Base-by-base conservation (phyloP, 2,113 vertebrate genomes). In the Thamnaconus septentrionalis region DNA sequence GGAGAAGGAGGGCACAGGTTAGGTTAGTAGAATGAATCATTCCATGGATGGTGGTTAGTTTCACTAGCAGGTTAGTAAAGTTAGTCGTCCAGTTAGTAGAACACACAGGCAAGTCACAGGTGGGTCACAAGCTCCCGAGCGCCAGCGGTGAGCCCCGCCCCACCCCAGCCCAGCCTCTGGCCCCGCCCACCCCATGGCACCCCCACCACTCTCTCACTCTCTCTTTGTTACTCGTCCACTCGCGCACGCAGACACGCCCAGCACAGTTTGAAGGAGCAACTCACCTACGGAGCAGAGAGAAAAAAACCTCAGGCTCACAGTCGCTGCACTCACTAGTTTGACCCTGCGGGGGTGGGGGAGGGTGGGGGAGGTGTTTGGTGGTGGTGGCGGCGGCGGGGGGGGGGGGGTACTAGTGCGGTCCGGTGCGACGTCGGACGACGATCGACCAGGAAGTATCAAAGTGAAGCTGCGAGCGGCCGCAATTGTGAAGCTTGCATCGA, bases 11-110 rank as follows among this genome's bases (percentile, higher is more conserved):
- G 87, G 87, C 82, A 90, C 79, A 89, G 86, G 85, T 89, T 83
- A 89, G 96, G 97, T 99, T 99, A 99, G 97, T 98, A 99, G 94
- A 95, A 99, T 99, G 97, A 98, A 93, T 97, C 97, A 99, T 99
- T 99, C 97, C 96, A 99, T 99, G 97, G 96, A 98, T 99, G 97
- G 95, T 94, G 96, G 97, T 89, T 91, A 87, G 88, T 90, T 88
- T 87, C 78, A 89, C 96, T 91, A 97, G 96, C 96, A 98, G 96
- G 96, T 99, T 98, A 98, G 97, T 99, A 98, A 97, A 95, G 96
- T 98, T 95, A 97, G 94, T 96, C 18, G 18, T 31, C 18, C 18
- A 94, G 95, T 95, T 91, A 96, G 96, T 92, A 93, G 93, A 93
- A 95, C 93, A 96, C 91, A 89, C 85, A 90, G 80, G 90, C 90